Evolutionary conservation across 53 echinoderm and acorn worm species (phyloP), one percentile per base, ranked within the genome.

Genomic region (Temnopleurus reevesii): DNA sequence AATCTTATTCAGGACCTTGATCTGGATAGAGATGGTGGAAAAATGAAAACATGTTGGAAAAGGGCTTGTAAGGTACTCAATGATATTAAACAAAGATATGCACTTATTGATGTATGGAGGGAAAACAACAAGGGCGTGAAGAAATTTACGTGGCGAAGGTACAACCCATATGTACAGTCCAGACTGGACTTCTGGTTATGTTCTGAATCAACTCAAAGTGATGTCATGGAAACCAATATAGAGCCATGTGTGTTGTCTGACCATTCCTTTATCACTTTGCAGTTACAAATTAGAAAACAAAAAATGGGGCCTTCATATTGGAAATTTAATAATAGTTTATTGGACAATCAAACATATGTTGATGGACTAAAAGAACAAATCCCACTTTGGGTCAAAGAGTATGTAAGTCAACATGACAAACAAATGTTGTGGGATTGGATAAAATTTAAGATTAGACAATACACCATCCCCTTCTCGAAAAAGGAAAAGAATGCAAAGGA

Each of bases 21-120:
- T 24, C 29, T 77, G 46, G 77, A 77, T 45, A 77, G 77, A 77
- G 24, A 77, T 18, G 23, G 77, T 4, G 77, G 76, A 35, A 35
- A 3, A 35, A 76, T 36, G 76, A 76, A n/a, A 59, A 26, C 60
- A 76, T 24, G 38, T 17, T 77, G 77, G 77, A 77, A 77, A 15
- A 41, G 25, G 9, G 38, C 77, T 44, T 77, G 21, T 77, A 25
- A 19, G 4, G 2, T n/a, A 25, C 5, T 77, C 38, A 17, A 13
- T 5, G 44, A 15, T 19, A 0, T 77, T 18, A 77, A 77, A 45
- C 24, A 77, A 8, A 43, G 19, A 19, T 77, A 43, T 77, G 29
- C 43, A 17, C 45, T 77, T 24, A 44, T 76, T 76, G 76, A 76
- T 44, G 34, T 77, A 7, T 77, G 46, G 77, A 77, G 46, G 2